A percentile compares a stretch with the other conserved stretches of the same genome.
phyloP scores from a whole-genome alignment of 2,888 invertebrate species.

The Patella ulyssiponensis region DNA sequence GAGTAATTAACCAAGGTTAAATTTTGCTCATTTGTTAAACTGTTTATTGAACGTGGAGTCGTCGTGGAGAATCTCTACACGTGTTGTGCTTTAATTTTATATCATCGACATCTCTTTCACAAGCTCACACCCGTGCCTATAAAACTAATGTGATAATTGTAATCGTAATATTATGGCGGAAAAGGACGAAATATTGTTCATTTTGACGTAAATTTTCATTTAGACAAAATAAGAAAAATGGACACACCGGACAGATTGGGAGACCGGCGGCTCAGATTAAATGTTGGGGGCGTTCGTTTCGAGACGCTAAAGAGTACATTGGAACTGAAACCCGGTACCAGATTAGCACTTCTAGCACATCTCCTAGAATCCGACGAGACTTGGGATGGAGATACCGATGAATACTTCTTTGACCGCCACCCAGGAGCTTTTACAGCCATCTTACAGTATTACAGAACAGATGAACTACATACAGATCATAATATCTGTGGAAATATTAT shows the following conservation, averaged over 20 bases:
- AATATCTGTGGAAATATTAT: constrained; percentile 69
- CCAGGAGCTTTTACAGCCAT: constrained; percentile 66
- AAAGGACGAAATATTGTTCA: no score
- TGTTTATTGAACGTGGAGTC: no score
- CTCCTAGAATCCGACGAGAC: constrained; percentile 63
- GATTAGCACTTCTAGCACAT: constrained; percentile 62
- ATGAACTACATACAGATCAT: constrained; percentile 68
- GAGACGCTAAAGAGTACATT: constrained; percentile 65
- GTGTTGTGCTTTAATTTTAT: no score
- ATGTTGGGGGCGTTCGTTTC: constrained; percentile 66
- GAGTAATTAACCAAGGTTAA: no score
- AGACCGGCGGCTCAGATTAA: constrained; percentile 56
- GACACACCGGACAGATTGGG: constrained; percentile 8
- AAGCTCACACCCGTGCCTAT: no score
- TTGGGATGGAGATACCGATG: constrained; percentile 59
- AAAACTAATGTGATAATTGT: no score
- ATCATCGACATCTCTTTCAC: no score
- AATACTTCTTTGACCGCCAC: constrained; percentile 70
- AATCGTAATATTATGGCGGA: no score
- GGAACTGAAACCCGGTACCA: constrained; percentile 58
- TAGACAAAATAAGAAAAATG: neutral
- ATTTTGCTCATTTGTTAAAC: no score
- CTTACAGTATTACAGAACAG: constrained; percentile 66
- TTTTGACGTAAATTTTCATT: no score
- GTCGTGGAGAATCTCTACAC: no score